Conservation (phyloP, 2,113 vertebrate species). For the Prinia subflava region DNA sequence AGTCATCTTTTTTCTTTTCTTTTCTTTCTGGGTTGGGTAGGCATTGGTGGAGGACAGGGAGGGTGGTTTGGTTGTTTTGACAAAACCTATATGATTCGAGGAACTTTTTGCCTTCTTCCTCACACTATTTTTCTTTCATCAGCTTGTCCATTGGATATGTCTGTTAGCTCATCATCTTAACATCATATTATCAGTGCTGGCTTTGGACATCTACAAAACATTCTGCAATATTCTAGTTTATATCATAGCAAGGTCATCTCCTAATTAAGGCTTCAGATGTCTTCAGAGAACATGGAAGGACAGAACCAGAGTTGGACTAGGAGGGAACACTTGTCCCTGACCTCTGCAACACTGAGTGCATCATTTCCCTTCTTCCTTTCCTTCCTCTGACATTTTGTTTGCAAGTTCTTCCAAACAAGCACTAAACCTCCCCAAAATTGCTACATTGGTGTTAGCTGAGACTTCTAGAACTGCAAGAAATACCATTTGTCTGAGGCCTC, state of each 20-base stretch:
- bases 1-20: neutral
- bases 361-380: neutral
- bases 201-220: neutral
- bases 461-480: neutral
- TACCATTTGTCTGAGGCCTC: neutral
- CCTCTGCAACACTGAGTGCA: neutral
- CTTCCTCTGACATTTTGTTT: neutral
- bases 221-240: neutral
- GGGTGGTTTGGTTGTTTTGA: neutral
- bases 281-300: neutral
- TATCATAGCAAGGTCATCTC: neutral
- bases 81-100: neutral
- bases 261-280: neutral
- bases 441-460: neutral
- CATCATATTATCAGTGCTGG: neutral
- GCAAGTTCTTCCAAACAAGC: neutral
- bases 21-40: neutral
- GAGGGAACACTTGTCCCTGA: neutral
- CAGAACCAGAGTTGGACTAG: neutral
- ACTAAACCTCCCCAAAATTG: neutral
- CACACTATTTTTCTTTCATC: neutral
- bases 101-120: neutral
- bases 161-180: neutral
- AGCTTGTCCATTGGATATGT: neutral
- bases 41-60: no score